Conservation (phyloP, 2,888 invertebrate genomes). For the Orthonychiurus folsomi region DNA sequence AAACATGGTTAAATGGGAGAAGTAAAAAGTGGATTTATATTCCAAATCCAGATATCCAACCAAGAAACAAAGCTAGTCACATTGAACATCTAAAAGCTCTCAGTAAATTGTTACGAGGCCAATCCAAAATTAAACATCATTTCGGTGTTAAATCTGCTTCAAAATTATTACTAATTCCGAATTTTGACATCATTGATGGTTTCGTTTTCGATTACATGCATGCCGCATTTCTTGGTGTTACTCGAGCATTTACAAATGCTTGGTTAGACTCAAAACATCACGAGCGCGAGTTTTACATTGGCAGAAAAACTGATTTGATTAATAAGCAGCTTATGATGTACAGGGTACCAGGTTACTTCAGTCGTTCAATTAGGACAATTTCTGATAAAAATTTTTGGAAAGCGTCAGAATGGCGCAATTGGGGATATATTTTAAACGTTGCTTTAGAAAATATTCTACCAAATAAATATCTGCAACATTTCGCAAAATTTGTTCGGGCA, state of each 20-base stretch:
- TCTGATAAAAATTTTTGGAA: conserved; percentile 9
- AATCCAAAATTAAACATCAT: background rate
- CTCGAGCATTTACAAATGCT: background rate
- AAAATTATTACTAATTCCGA: background rate
- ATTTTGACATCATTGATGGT: conserved; percentile 6
- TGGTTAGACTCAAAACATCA: conserved; percentile 2
- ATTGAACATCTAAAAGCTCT: background rate
- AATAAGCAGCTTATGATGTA: background rate
- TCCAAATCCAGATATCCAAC: background rate
- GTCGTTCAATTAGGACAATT: background rate
- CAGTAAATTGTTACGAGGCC: background rate
- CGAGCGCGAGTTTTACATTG: background rate
- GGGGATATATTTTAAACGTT: conserved; percentile 1
- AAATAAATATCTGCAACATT: background rate
- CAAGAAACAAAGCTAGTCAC: background rate
- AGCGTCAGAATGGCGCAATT: conserved; percentile 9
- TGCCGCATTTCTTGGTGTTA: conserved; percentile 4
- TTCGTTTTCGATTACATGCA: conserved; percentile 9
- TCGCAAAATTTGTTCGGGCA: conserved; percentile 5
- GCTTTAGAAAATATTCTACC: background rate
- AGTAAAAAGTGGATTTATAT: conserved; percentile 7
- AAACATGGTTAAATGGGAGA: background rate
- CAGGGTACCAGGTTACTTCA: background rate
- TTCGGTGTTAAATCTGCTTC: conserved; percentile 4
- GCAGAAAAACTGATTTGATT: background rate